Evolutionary conservation across 2,797 vertebrate genomes (phyloP).

Genomic region (Spatula clypeata): DNA sequence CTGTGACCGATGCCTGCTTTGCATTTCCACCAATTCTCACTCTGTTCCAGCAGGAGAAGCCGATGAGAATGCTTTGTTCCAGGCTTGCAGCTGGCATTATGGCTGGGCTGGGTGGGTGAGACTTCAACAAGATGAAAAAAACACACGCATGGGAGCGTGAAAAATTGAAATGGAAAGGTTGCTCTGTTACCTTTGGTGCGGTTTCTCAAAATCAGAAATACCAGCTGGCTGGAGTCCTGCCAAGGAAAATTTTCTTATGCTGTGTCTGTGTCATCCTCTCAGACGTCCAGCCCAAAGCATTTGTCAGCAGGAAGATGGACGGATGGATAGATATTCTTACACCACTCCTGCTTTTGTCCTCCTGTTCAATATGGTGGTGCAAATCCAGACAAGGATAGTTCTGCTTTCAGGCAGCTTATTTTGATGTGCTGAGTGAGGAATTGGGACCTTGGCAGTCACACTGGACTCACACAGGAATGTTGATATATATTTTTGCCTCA

Average conservation of each 20-base stretch:
- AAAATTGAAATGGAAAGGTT: background rate
- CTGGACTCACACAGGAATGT: background rate
- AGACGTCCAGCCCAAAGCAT: background rate
- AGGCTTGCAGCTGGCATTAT: background rate
- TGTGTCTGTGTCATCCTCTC: background rate
- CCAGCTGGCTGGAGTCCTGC: background rate
- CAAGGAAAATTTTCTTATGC: background rate
- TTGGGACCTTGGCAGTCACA: background rate
- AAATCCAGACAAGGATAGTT: background rate
- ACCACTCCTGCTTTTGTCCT: background rate
- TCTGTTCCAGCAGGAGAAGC: background rate
- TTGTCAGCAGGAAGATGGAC: background rate
- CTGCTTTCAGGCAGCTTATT: background rate
- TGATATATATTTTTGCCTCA: background rate
- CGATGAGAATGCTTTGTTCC: background rate
- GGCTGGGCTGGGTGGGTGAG: background rate
- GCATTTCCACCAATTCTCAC: background rate
- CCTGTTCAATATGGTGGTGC: background rate
- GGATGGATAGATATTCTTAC: fast-evolving
- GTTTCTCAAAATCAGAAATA: background rate
- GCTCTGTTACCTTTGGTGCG: background rate
- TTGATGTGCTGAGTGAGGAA: background rate
- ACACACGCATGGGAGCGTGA: background rate
- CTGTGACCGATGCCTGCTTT: background rate
- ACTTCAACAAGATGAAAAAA: background rate